A percentile compares a stretch with the other conserved stretches of the same genome.
These are phyloP conservation scores for Macrobrachium nipponense DNA, from an alignment of 1,140 invertebrate species.

Conservation along the genomic window DNA sequence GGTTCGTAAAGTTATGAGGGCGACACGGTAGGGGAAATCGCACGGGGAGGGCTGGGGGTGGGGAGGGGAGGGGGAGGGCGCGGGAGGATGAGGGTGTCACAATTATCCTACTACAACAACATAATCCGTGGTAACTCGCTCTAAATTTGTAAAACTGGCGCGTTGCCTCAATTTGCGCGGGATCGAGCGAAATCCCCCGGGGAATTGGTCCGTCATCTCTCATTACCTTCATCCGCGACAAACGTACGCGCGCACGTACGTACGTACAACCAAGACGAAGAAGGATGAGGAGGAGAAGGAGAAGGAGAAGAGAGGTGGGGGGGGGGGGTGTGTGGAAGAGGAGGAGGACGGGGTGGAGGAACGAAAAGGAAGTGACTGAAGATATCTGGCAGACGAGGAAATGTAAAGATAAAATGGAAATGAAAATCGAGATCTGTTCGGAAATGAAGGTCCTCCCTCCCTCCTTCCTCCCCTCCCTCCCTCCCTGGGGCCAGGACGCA, in stretches of 20 bases:
- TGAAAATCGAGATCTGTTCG: too few relatives aligned
- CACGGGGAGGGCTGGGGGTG: background rate
- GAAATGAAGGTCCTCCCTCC: background rate
- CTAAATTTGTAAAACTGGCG: slow-evolving; percentile 42
- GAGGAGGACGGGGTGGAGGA: background rate
- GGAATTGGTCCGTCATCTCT: slow-evolving; percentile 53
- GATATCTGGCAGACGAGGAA: background rate
- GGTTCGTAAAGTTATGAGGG: background rate
- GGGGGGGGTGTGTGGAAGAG: background rate
- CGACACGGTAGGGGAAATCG: background rate
- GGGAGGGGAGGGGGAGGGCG: background rate
- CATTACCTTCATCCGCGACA: slow-evolving; percentile 21
- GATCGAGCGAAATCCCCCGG: slow-evolving; percentile 35
- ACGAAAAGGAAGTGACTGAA: background rate
- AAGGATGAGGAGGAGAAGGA: background rate
- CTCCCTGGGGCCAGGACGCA: background rate
- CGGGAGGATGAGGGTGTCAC: background rate
- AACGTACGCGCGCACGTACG: background rate
- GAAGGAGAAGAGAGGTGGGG: background rate
- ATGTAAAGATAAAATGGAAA: background rate
- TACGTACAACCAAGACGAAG: background rate
- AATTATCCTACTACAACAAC: background rate
- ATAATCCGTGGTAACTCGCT: slow-evolving; percentile 41
- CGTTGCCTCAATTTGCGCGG: slow-evolving; percentile 38
- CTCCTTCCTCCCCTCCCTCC: slow-evolving; percentile 13